These are phyloP conservation scores for Eugnorisma glareosa DNA, from an alignment of 2,888 invertebrate species.

Conservation along the genomic window DNA sequence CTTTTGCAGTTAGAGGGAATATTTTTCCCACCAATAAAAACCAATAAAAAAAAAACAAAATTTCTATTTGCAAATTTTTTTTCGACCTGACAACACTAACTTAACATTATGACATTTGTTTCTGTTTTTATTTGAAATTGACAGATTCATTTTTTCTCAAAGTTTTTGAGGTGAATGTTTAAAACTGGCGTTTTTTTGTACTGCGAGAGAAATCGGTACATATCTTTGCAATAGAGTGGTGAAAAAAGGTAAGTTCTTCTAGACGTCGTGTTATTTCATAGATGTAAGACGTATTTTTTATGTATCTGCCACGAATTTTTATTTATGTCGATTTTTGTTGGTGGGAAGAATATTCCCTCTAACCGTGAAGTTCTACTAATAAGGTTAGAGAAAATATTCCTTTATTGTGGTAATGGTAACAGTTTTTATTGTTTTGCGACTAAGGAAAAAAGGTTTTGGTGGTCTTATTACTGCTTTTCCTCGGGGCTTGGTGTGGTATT, in stretches of 20 bases:
- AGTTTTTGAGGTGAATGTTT: conserved; percentile 14
- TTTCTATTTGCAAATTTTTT: no score
- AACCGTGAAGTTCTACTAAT: conserved; percentile 18
- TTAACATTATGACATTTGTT: no score
- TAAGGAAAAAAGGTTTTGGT: conserved; percentile 20
- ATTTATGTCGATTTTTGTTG: conserved; percentile 27
- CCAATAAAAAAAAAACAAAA: no score
- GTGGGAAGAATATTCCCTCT: conserved; percentile 34
- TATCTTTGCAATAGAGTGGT: conserved; percentile 34
- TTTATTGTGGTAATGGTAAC: conserved; percentile 15
- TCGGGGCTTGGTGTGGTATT: conserved; percentile 16
- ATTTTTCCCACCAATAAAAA: no score
- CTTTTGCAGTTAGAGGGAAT: no score
- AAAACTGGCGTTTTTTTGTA: conserved; percentile 26
- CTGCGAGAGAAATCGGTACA: conserved; percentile 33
- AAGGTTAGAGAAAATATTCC: conserved; percentile 19
- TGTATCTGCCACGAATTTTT: conserved; percentile 24
- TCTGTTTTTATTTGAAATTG: no score
- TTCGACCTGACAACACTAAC: no score
- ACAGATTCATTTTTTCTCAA: no score
- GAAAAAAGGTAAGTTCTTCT: conserved; percentile 33
- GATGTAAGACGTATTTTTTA: no score
- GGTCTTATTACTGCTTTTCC: conserved; percentile 15
- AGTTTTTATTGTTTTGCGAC: conserved; percentile 27
- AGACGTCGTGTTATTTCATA: conserved; percentile 29